Base-by-base conservation (phyloP, 2,797 vertebrate genomes). In the Pampus argenteus region DNA sequence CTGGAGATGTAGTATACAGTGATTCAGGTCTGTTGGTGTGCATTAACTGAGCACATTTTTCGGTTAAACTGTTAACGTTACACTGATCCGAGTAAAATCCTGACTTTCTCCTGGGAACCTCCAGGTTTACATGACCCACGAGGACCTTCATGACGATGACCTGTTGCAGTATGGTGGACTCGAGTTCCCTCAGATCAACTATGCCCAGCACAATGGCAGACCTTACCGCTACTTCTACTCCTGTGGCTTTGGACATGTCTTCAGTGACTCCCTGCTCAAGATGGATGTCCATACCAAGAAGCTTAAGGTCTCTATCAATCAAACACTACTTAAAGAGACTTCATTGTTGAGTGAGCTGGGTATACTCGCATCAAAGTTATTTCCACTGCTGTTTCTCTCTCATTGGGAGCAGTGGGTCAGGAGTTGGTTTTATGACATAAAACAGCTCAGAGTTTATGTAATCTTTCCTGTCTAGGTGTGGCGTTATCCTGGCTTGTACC, bases 161-260 rank as follows among this genome's bases (percentile, higher is more conserved):
- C 92, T 97, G 86, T 83, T 95, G 78, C 70, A 94, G 3, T 94
- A 94, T 5, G 96, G 96, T 2, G 96, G 97, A 15, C 71, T 98
- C 20, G 97, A 98, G 89, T 98, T 98, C 81, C 97, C 97, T 40
- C 96, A 96, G 63, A 99, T 98, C 85, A 97, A 98, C 85, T 98
- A 99, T 36, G 59, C 84, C 0, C 17, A 50, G 14, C 94, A 82
- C 92, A 97, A 92, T 1, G 93, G 94, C 34, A 90, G 92, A 70
- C 95, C 94, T n/a, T 98, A 98, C 82, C 92, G 90, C 49, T 98
- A 95, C 92, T 96, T 97, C 89, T 98, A 98, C 2, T 95, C 95
- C 9, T 98, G 97, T 9, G 97, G 97, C 40, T 96, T 97, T 59
- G 92, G 90, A 66, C 95, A 98, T 13, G 54, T 97, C 54, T 88